Conservation (phyloP, 2,113 vertebrate species). For the Hypanus sabinus region DNA sequence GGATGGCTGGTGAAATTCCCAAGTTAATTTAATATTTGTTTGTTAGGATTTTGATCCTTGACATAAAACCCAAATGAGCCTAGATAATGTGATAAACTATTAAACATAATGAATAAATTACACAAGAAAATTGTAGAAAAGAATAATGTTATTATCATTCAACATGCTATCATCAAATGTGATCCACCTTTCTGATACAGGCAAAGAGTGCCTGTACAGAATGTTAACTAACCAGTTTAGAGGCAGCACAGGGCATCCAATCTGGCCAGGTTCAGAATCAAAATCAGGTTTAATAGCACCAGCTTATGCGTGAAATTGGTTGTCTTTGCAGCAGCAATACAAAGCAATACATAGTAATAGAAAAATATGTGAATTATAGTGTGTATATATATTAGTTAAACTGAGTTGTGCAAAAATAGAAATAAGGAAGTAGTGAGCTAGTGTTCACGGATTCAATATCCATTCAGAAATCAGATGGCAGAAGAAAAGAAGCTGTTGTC, state of each 20-base stretch:
- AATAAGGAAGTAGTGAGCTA: no score
- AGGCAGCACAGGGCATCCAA: not conserved
- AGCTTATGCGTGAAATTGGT: no score
- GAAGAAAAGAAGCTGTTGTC: no score
- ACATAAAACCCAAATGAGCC: not conserved
- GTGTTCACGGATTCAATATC: no score
- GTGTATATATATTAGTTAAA: no score
- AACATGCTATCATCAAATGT: not conserved
- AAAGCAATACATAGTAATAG: no score
- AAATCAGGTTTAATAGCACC: no score
- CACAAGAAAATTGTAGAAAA: not conserved
- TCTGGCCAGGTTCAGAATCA: not conserved
- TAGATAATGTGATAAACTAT: not conserved
- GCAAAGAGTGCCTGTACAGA: not conserved
- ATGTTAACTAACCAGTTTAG: not conserved
- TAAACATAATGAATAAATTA: not conserved
- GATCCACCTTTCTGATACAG: not conserved
- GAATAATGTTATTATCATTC: not conserved
- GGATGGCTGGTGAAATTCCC: no score
- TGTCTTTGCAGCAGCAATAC: no score
- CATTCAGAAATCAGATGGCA: no score
- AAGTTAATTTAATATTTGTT: not conserved
- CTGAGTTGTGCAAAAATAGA: no score
- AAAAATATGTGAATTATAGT: no score
- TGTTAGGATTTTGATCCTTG: not conserved